Percentiles rank a stretch among this genome's conserved stretches.
These are phyloP conservation scores for Periophthalmodon schlosseri DNA, from an alignment of 2,113 vertebrate genomes.

Conservation along the genomic window DNA sequence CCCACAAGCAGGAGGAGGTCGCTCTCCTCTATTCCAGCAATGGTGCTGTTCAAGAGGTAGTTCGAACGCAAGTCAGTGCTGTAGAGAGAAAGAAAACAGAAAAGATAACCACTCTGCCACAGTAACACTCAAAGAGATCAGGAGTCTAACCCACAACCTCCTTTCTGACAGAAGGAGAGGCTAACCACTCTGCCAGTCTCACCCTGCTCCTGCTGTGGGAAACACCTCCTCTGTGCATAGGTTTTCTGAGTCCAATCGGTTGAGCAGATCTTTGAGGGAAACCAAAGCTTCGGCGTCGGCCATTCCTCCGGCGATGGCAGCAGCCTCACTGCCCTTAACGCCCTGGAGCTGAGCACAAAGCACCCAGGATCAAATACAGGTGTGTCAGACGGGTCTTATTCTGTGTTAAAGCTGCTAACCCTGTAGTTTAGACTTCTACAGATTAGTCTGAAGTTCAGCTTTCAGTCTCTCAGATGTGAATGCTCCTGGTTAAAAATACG, in stretches of 20 bases:
- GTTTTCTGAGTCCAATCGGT: constrained; percentile 87
- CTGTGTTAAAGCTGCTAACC: no score
- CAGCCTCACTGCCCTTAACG: constrained; percentile 83
- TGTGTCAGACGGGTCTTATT: no score
- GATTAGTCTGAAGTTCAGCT: no score
- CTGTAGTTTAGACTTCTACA: no score
- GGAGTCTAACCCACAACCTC: no score
- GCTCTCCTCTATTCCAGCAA: constrained; percentile 91
- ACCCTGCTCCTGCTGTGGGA: constrained; percentile 92
- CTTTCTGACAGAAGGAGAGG: no score
- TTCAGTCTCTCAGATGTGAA: no score
- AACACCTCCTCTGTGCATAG: constrained; percentile 96
- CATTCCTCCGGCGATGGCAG: constrained; percentile 90
- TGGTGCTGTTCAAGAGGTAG: constrained; percentile 94
- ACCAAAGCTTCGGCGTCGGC: constrained; percentile 93
- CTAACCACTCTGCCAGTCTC: constrained; percentile 28
- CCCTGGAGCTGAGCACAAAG: constrained; percentile 83
- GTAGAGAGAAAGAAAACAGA: background rate
- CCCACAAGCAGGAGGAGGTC: constrained; percentile 91
- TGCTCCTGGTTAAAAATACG: no score
- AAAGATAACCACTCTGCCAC: no score
- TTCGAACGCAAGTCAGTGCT: constrained; percentile 95
- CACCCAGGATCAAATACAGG: background rate
- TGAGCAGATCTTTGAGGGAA: constrained; percentile 92
- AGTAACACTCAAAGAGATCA: no score